phyloP scores from a whole-genome alignment of 2,113 vertebrate genomes.

The Peromyscus polionotus region DNA sequence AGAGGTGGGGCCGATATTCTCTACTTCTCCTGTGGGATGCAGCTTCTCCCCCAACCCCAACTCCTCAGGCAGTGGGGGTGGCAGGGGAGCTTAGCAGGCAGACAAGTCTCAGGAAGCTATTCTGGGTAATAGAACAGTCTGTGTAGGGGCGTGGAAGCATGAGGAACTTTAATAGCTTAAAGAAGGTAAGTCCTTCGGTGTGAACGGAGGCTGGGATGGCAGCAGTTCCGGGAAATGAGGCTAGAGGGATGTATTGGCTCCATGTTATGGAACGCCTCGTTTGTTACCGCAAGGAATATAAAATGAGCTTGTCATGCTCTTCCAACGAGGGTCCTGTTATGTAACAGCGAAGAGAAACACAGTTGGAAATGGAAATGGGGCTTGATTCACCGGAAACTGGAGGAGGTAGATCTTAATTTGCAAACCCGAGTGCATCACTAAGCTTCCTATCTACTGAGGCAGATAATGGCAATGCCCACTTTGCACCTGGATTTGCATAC shows the following conservation, averaged over 20 bases:
- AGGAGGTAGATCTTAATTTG: slow-evolving; percentile 23
- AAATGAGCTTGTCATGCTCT: not conserved
- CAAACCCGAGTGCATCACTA: not conserved
- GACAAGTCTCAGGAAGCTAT: slow-evolving; percentile 64
- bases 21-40: not conserved
- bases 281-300: slow-evolving; percentile 12
- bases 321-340: slow-evolving; percentile 16
- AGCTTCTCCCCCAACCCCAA: not conserved
- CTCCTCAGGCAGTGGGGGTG: slow-evolving; percentile 15
- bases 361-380: not conserved
- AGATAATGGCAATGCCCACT: not conserved
- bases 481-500: not conserved
- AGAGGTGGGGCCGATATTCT: not conserved
- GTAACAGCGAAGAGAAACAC: slow-evolving; percentile 13
- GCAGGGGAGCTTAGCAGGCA: slow-evolving; percentile 45
- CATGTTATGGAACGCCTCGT: not conserved
- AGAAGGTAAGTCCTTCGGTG: slow-evolving; percentile 25
- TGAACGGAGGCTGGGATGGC: not conserved
- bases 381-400: not conserved
- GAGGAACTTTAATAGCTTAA: not conserved
- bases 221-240: slow-evolving; percentile 14
- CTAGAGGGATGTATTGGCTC: not conserved
- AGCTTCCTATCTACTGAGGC: not conserved
- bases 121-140: slow-evolving; percentile 75
- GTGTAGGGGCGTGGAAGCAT: slow-evolving; percentile 73